Base-by-base conservation (phyloP, 2,113 vertebrate genomes). In the Ceyx margarethae region DNA sequence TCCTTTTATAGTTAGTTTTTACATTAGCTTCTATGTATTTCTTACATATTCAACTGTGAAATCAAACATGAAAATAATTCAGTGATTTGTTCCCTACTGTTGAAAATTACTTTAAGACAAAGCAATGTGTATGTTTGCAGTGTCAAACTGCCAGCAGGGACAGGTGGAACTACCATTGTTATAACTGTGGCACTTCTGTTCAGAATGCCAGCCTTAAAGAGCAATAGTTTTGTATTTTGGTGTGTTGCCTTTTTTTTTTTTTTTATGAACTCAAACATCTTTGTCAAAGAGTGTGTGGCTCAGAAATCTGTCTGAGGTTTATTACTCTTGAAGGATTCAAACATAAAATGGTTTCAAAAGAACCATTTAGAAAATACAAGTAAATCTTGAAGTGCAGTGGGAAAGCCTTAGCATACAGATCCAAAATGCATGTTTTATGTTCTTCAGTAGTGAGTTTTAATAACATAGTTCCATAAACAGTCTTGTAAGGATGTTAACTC, bases 11-110 rank as follows among this genome's bases (percentile, higher is more conserved):
- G 64, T 22, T 60, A 18, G 3, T 40, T 74, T 89, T 28, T 45
- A 0, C 33, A 5, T 64, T 84, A 74, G 10, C 11, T 26, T 81
- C 29, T 0, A 0, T 75, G 11, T 79, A 29, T 64, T 79, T 21
- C 17, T 65, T 73, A 69, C 48, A 11, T 57, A 11, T 67, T 53
- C 10, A 56, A 23, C 33, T 45, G 10, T 9, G 15, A 84, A 76
- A 46, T 58, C 5, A 50, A 8, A 15, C 37, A 19, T 68, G 21
- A 31, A 81, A 83, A 57, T 54, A 35, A 21, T 28, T 74, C 6
- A 91, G 21, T 35, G 26, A 45, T 54, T 62, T 67, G 7, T 25
- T 81, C 33, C 84, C 21, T 57, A 4, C 45, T 50, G 9, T 60
- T 87, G n/a, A n/a, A 89, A 85, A 19, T 80, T 75, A 43, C 7